Percentiles rank a stretch among this genome's conserved stretches.
These are phyloP conservation scores for Hiodon alosoides DNA, from an alignment of 2,113 vertebrate genomes.

Conservation along the genomic window DNA sequence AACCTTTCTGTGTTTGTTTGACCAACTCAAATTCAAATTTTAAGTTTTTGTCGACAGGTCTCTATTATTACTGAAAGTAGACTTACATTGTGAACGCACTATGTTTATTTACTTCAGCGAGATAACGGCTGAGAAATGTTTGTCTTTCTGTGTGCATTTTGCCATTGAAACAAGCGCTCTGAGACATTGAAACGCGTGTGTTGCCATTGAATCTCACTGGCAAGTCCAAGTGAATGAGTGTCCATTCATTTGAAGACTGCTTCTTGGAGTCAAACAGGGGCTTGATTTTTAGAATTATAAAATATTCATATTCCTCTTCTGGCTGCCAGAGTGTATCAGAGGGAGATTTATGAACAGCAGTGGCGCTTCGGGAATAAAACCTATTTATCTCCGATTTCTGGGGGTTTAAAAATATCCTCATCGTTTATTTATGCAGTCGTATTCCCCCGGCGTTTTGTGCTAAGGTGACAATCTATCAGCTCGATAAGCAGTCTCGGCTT, in stretches of 20 bases:
- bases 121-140: constrained; percentile 22
- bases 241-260: constrained; percentile 39
- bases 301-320: constrained; percentile 54
- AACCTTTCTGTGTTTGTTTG: no score
- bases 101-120: constrained; percentile 1
- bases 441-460: constrained; percentile 32
- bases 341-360: constrained; percentile 46
- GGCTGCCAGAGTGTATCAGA: constrained; percentile 55
- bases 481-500: constrained; percentile 21
- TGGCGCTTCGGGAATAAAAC: constrained; percentile 50
- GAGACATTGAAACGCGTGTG: constrained; percentile 27
- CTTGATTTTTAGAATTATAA: constrained; percentile 51
- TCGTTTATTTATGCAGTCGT: constrained; percentile 51
- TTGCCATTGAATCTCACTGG: constrained; percentile 42
- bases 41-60: not conserved
- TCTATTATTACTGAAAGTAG: not conserved
- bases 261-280: constrained; percentile 30
- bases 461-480: constrained; percentile 38
- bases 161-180: constrained; percentile 32
- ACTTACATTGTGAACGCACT: not conserved
- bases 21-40: no score
- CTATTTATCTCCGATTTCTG: constrained; percentile 56
- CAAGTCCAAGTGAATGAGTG: constrained; percentile 44
- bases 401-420: constrained; percentile 52
- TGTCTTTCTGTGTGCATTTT: constrained; percentile 15